Evolutionary conservation across 37 sponge, comb jelly and placozoan species (phyloP).

Genomic region (Halisarca cf. caerulea): DNA sequence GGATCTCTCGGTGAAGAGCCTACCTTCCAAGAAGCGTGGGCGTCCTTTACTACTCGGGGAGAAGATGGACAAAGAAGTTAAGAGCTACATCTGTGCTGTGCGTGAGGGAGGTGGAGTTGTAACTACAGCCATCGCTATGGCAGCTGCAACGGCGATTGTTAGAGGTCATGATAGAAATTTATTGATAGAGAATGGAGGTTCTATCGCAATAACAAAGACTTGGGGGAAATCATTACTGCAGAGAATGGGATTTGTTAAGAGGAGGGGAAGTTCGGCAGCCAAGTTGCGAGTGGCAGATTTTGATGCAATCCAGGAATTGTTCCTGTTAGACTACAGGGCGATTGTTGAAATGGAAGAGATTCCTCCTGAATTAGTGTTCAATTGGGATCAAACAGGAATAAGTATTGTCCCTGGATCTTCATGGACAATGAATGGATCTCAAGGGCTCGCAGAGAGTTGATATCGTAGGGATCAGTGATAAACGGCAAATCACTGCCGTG

Average conservation of each 20-base stretch:
- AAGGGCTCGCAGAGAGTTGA: conserved; percentile 47
- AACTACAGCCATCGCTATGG: conserved; percentile 24
- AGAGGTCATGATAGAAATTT: conserved; percentile 16
- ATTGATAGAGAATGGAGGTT: conserved; percentile 24
- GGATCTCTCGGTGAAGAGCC: conserved; percentile 19
- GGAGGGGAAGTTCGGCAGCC: conserved; percentile 3
- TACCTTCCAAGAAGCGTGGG: conserved; percentile 10
- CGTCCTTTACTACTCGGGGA: conserved; percentile 29
- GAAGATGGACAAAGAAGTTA: conserved; percentile 12
- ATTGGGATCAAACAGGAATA: conserved; percentile 69
- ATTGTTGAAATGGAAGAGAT: conserved; percentile 36
- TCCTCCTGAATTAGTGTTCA: conserved; percentile 11
- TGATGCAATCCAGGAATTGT: conserved; percentile 12
- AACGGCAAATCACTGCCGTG: conserved; percentile 65
- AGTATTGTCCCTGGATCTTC: conserved; percentile 2
- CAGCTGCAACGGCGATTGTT: conserved; percentile 37
- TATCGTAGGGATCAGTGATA: conserved; percentile 56
- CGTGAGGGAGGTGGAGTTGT: conserved; percentile 30
- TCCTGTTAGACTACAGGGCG: conserved; percentile 6
- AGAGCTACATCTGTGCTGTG: conserved; percentile 11
- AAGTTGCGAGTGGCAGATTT: conserved; percentile 9
- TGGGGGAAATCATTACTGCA: conserved; percentile 28
- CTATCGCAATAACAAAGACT: conserved; percentile 19
- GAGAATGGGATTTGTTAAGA: conserved; percentile 23
- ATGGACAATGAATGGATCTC: no score